These are phyloP conservation scores for Bostrychus sinensis DNA, from an alignment of 2,113 vertebrate genomes.

Conservation along the genomic window DNA sequence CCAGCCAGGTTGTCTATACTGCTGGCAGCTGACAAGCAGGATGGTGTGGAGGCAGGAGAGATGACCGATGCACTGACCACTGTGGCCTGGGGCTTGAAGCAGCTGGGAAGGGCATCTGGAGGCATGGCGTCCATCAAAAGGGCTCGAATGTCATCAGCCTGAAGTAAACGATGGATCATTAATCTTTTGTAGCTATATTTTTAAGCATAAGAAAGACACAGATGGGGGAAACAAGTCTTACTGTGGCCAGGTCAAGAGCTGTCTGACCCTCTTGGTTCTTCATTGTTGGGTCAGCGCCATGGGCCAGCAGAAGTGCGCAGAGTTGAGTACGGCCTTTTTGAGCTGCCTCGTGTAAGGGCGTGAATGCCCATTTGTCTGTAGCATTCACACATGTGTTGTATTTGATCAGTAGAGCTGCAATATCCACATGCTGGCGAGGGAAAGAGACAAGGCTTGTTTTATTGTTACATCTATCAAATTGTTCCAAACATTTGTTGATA, in stretches of 20 bases:
- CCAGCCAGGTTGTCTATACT: conserved; percentile 96
- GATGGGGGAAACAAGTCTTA: conserved; percentile 31
- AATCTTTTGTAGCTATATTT: neutral
- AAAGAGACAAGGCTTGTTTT: neutral
- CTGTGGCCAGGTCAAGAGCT: conserved; percentile 83
- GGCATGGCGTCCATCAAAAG: conserved; percentile 83
- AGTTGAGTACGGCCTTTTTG: conserved; percentile 85
- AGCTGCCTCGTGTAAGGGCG: conserved; percentile 83
- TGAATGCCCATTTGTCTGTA: conserved; percentile 87
- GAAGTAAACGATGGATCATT: neutral
- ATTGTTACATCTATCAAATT: neutral
- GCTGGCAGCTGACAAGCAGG: conserved; percentile 95
- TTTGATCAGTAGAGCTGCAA: conserved; percentile 84
- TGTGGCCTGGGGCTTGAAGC: conserved; percentile 89
- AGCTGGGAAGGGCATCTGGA: conserved; percentile 80
- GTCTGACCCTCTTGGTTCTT: conserved; percentile 87
- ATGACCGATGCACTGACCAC: conserved; percentile 95
- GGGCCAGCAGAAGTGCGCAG: conserved; percentile 83
- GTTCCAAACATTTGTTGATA: neutral
- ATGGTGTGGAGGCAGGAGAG: conserved; percentile 95
- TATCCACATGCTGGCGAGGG: conserved; percentile 80
- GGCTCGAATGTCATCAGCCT: conserved; percentile 84
- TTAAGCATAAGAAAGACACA: neutral
- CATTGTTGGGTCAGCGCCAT: conserved; percentile 85
- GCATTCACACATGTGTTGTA: conserved; percentile 85